Evolutionary conservation across 2,113 vertebrate species (phyloP).

Genomic region (Nymphicus hollandicus): DNA sequence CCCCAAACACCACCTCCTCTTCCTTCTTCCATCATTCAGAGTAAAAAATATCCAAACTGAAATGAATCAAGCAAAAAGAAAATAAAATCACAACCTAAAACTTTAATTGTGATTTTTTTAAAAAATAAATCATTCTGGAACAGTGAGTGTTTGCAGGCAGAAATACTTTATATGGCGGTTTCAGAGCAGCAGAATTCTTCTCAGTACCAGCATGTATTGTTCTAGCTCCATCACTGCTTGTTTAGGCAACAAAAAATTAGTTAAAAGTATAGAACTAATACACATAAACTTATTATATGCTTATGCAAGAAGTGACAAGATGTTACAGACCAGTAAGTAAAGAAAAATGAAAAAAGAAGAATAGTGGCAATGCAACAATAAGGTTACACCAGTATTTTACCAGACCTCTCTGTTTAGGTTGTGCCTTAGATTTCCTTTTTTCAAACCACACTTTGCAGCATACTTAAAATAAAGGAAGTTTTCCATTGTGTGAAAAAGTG

Average conservation of each 20-base stretch:
- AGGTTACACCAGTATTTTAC: not conserved
- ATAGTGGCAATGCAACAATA: not conserved
- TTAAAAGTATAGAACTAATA: not conserved
- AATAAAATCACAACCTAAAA: not conserved
- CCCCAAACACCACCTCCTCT: not conserved
- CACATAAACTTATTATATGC: not conserved
- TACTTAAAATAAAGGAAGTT: not conserved
- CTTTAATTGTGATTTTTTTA: not conserved
- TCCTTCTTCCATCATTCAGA: not conserved
- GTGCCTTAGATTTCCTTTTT: not conserved
- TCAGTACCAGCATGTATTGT: not conserved
- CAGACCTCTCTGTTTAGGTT: not conserved
- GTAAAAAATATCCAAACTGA: not conserved
- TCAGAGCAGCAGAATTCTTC: not conserved
- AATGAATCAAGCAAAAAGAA: not conserved
- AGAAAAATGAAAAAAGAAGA: not conserved
- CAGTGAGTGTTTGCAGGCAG: not conserved
- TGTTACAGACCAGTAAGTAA: not conserved
- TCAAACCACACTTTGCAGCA: not conserved
- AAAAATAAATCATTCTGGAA: not conserved
- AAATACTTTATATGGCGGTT: not conserved
- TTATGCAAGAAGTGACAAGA: not conserved
- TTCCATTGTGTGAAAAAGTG: not conserved
- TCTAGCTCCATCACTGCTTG: not conserved
- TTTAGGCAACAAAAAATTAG: not conserved